Evolutionary conservation across 2,797 vertebrate species (phyloP).

Genomic region (Siniperca scherzeri): DNA sequence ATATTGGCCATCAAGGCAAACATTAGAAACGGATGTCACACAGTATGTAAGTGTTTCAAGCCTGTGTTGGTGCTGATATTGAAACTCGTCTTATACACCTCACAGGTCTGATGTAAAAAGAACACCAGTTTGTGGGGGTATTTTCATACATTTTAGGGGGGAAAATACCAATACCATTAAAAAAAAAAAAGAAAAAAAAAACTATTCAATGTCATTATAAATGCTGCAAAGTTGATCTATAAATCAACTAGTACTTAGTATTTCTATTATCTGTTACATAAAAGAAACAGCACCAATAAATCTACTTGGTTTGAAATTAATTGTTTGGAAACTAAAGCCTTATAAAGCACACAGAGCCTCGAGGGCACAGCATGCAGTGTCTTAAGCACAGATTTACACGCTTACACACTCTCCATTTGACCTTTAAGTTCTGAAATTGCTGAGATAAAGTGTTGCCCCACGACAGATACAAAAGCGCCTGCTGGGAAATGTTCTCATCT

Average conservation of each 20-base stretch:
- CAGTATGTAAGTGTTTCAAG: not conserved
- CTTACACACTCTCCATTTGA: constrained; percentile 32
- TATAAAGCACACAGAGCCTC: constrained; percentile 4
- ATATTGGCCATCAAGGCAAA: constrained; percentile 19
- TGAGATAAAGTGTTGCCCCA: constrained; percentile 35
- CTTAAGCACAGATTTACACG: constrained; percentile 33
- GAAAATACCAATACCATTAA: too few species aligned
- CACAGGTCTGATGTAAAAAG: not conserved
- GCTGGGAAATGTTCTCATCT: constrained; percentile 39
- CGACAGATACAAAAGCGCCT: constrained; percentile 16
- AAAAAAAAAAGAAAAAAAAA: not conserved
- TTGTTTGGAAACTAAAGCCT: not conserved
- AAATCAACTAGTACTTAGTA: not conserved
- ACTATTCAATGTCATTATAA: not conserved
- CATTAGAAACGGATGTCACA: not conserved
- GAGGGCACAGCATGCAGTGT: constrained; percentile 29
- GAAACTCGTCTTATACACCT: constrained; percentile 3
- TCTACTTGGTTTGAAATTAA: not conserved
- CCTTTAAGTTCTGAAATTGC: constrained; percentile 54
- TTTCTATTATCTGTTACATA: not conserved
- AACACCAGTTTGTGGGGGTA: not conserved
- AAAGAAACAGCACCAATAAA: not conserved
- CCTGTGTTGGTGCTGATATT: not conserved
- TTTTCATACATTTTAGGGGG: not conserved
- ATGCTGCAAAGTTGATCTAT: not conserved